A percentile compares a stretch with the other conserved stretches of the same genome.
Conservation (phyloP, 2,888 invertebrate genomes). For the Andrena trimmerana region DNA sequence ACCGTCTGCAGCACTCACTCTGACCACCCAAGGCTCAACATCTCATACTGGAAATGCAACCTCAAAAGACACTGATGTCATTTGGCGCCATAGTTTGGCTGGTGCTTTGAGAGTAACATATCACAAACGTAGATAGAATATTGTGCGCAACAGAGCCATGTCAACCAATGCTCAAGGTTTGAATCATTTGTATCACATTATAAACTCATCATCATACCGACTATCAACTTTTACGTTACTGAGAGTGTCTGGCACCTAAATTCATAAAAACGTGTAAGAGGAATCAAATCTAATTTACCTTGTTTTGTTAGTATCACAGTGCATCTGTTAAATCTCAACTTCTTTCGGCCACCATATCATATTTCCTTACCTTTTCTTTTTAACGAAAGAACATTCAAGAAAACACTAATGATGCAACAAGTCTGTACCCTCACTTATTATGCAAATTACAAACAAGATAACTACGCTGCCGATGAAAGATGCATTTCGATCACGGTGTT, state of each 20-base stretch:
- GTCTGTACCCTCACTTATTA: slow-evolving; percentile 49
- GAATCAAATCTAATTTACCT: slow-evolving; percentile 81
- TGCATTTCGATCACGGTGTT: slow-evolving; percentile 42
- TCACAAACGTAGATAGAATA: slow-evolving; percentile 84
- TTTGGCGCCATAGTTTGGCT: slow-evolving; percentile 80
- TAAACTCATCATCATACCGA: slow-evolving; percentile 83
- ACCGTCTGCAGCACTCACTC: slow-evolving; percentile 80
- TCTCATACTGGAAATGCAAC: slow-evolving; percentile 84
- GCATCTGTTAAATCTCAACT: slow-evolving; percentile 72
- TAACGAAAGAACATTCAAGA: slow-evolving; percentile 44
- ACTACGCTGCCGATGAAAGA: slow-evolving; percentile 50
- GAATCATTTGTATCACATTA: slow-evolving; percentile 83
- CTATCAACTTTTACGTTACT: slow-evolving; percentile 83
- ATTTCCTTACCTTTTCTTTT: slow-evolving; percentile 66
- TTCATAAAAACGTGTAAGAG: slow-evolving; percentile 85
- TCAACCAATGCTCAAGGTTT: slow-evolving; percentile 82
- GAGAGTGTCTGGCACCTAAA: slow-evolving; percentile 84
- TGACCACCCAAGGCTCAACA: slow-evolving; percentile 74
- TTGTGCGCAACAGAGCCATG: slow-evolving; percentile 82
- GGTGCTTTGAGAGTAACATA: slow-evolving; percentile 84
- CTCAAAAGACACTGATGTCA: slow-evolving; percentile 83
- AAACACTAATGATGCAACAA: slow-evolving; percentile 58
- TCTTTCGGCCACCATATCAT: slow-evolving; percentile 61
- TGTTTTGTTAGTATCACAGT: slow-evolving; percentile 77
- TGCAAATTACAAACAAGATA: slow-evolving; percentile 43